Evolutionary conservation across 2,113 vertebrate species (phyloP).

Genomic region (Centropus bengalensis): DNA sequence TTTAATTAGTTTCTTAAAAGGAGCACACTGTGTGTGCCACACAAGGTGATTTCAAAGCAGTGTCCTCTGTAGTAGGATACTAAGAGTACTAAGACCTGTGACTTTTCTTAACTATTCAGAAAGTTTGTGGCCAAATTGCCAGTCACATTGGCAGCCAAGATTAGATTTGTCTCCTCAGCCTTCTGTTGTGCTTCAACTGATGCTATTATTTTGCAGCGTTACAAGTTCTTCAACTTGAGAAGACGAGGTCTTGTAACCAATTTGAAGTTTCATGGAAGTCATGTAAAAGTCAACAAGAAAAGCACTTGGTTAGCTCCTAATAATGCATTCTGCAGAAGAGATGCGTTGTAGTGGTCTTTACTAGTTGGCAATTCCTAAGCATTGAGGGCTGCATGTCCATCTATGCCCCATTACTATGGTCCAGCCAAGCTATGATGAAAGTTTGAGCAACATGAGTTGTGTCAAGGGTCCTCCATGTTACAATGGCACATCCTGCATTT

Average conservation of each 20-base stretch:
- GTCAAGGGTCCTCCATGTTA: background rate
- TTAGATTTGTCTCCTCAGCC: background rate
- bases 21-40: background rate
- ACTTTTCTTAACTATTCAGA: background rate
- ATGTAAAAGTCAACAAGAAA: background rate
- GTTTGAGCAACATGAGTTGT: background rate
- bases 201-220: background rate
- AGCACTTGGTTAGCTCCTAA: background rate
- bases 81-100: background rate
- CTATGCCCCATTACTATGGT: background rate
- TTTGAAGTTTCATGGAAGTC: background rate
- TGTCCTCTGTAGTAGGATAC: background rate
- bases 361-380: background rate
- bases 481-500: background rate
- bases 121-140: background rate
- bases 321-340: background rate
- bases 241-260: background rate
- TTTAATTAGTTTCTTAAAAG: background rate
- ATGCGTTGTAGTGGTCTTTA: background rate
- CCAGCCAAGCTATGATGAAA: background rate
- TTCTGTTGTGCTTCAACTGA: background rate
- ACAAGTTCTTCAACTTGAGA: background rate
- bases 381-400: accelerated
- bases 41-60: background rate
- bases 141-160: background rate